Percentiles rank a stretch among this genome's conserved stretches.
These are phyloP conservation scores for Decapterus maruadsi DNA, from an alignment of 2,797 vertebrate genomes.

Conservation along the genomic window DNA sequence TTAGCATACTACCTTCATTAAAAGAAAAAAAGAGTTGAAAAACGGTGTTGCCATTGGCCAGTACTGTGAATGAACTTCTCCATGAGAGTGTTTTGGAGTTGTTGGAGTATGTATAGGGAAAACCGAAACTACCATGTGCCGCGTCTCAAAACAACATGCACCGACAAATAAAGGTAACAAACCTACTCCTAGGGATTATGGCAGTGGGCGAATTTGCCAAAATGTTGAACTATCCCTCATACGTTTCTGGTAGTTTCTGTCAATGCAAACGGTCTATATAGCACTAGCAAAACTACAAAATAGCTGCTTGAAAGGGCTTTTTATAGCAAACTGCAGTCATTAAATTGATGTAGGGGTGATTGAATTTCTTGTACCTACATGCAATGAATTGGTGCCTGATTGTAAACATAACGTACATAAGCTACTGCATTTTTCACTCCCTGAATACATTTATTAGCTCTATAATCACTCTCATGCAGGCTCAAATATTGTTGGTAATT, in stretches of 20 bases:
- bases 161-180: no score
- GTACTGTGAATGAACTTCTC: no score
- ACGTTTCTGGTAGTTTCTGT: neutral
- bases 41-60: no score
- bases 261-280: neutral
- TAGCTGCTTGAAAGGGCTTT: neutral
- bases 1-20: no score
- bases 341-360: neutral
- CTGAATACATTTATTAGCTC: conserved; percentile 30
- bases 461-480: conserved; percentile 21
- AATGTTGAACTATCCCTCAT: no score
- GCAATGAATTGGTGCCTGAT: neutral
- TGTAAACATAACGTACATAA: conserved; percentile 24
- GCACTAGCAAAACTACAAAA: neutral
- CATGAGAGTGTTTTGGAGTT: no score
- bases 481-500: conserved; percentile 44
- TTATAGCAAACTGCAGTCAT: conserved; percentile 7
- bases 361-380: conserved; percentile 20
- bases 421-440: neutral
- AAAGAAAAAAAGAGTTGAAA: no score
- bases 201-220: no score
- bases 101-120: no score
- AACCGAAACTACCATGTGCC: no score
- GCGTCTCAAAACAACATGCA: no score
- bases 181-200: no score